These are phyloP conservation scores for Eupsittula cactorum DNA, from an alignment of 2,113 vertebrate genomes.

Conservation along the genomic window DNA sequence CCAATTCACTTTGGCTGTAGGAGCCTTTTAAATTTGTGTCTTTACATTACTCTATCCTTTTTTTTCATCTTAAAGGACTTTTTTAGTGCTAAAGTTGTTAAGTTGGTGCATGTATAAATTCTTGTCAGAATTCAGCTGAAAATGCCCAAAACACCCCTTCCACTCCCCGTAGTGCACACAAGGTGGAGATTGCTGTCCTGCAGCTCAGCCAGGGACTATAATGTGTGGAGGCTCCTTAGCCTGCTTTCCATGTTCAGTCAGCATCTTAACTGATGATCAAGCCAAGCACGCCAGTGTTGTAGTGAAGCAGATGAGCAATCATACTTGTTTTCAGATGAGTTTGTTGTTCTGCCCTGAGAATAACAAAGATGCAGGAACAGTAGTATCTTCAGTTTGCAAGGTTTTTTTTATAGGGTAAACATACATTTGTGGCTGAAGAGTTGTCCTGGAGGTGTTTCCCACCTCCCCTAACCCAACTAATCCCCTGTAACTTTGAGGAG, in stretches of 20 bases:
- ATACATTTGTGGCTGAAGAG: background rate
- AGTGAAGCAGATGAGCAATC: background rate
- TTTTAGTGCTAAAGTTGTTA: background rate
- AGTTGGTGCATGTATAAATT: background rate
- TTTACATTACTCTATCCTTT: background rate
- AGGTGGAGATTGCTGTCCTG: background rate
- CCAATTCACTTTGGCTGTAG: background rate
- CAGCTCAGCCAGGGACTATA: background rate
- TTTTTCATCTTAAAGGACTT: background rate
- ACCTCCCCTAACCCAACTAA: background rate
- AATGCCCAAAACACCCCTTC: background rate
- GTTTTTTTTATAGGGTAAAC: background rate
- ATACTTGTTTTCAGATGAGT: background rate
- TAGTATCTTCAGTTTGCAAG: background rate
- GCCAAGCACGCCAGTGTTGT: background rate
- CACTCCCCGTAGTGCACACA: background rate
- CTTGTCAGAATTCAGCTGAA: background rate
- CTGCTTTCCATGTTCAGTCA: background rate
- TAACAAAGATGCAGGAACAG: background rate
- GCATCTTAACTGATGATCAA: background rate
- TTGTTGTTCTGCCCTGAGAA: background rate
- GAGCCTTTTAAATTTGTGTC: background rate
- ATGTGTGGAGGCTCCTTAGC: background rate
- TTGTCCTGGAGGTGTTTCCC: background rate
- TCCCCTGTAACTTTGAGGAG: background rate